These are phyloP conservation scores for Seriola rivoliana DNA, from an alignment of 2,113 vertebrate species.

Conservation along the genomic window DNA sequence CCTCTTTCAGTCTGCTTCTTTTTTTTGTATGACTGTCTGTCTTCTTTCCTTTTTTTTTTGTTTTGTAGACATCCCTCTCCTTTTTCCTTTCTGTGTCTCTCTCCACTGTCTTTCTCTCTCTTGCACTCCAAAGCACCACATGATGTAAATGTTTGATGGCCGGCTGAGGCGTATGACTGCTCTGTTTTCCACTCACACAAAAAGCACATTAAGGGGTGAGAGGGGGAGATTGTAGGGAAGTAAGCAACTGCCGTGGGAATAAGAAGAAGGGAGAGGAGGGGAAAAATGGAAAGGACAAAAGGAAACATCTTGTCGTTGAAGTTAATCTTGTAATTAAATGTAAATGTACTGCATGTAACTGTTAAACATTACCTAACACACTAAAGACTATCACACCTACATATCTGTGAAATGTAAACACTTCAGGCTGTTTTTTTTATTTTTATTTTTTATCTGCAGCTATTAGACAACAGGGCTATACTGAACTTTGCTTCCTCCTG, in stretches of 20 bases:
- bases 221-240: conserved; percentile 10
- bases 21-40: conserved; percentile 23
- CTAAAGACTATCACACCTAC: conserved; percentile 25
- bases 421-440: conserved; percentile 19
- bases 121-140: conserved; percentile 49
- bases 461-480: conserved; percentile 9
- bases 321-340: not conserved
- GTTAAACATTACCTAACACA: conserved; percentile 13
- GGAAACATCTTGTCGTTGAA: not conserved
- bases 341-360: not conserved
- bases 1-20: conserved; percentile 15
- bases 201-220: conserved; percentile 61
- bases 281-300: not conserved
- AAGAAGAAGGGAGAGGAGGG: not conserved
- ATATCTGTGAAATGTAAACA: conserved; percentile 14
- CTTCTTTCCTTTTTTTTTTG: conserved; percentile 29
- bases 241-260: conserved; percentile 17
- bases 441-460: conserved; percentile 1
- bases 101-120: conserved; percentile 16
- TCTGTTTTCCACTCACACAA: conserved; percentile 59
- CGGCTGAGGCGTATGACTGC: conserved; percentile 32
- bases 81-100: conserved; percentile 17
- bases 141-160: conserved; percentile 78
- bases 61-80: conserved; percentile 20
- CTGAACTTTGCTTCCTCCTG: conserved; percentile 12